phyloP scores from a whole-genome alignment of 1,140 invertebrate genomes.

The Apis mellifera region Amel_HAv3.1 CM009937.2:12290501-12291000 shows the following conservation, averaged over 20 bases:
- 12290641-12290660: not conserved
- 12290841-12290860: not conserved
- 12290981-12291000: conserved; percentile 12
- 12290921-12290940: conserved; percentile 10
- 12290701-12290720: not conserved
- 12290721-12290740: not conserved
- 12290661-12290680: not conserved
- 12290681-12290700: not conserved
- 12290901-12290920: not conserved
- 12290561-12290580: not conserved
- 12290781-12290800: not conserved
- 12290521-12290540: not conserved
- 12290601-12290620: not conserved
- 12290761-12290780: not conserved
- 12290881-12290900: not conserved
- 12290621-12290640: conserved; percentile 9
- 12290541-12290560: not conserved
- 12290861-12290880: too few species aligned
- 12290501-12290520: not conserved
- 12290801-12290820: not conserved
- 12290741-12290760: not conserved
- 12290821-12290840: not conserved
- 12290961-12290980: conserved; percentile 50
- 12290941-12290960: conserved; percentile 41
- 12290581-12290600: not conserved